Evolutionary conservation across 2,113 vertebrate species (phyloP), one percentile per base, ranked within the genome.

Genomic region (Eclectus roratus): DNA sequence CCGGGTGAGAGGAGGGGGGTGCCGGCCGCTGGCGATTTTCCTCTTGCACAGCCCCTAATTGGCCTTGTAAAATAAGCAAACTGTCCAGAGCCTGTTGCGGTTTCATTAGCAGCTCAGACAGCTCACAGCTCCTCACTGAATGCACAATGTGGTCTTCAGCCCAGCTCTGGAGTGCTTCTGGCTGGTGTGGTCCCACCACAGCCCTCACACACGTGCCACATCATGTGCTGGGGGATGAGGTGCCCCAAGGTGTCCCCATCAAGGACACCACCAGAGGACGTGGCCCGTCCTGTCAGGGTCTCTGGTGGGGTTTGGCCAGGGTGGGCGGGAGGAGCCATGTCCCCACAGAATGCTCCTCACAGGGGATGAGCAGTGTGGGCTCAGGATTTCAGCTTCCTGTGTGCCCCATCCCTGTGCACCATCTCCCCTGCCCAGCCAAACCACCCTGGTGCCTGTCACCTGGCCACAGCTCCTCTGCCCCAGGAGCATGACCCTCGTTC

Each of bases 201-300:
- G 35, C 66, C 37, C 2, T 0, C 8, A 4, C 35, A 6, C 10
- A 1, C 0, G 0, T n/a, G 56, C 28, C 52, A 20, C 21, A 1
- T 2, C 1, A 0, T 7, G 17, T 63, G 25, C 50, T 7, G 4
- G 17, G 60, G 24, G 21, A 18, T 19, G 14, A 9, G 29, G 37
- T 44, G 46, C 41, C 35, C 65, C 37, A 29, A 4, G 65, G 37
- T 37, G 37, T 37, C 37, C 37, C 37, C 37, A 37, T 37, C 56
- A 41, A 33, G 39, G 70, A 44, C 50, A 46, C 49, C 5, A 0
- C 29, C 56, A 11, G 37, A 49, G n/a, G 63, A 44, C 0, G 6
- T 5, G 33, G 11, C 25, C 43, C 25, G 37, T 37, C 37, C 31
- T 2, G 6, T 3, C 0, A 0, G 21, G 16, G 13, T 27, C 50